Percentiles rank a stretch among this genome's conserved stretches.
Evolutionary conservation across 2,113 vertebrate species (phyloP).

Genomic region (Xenopus laevis): DNA sequence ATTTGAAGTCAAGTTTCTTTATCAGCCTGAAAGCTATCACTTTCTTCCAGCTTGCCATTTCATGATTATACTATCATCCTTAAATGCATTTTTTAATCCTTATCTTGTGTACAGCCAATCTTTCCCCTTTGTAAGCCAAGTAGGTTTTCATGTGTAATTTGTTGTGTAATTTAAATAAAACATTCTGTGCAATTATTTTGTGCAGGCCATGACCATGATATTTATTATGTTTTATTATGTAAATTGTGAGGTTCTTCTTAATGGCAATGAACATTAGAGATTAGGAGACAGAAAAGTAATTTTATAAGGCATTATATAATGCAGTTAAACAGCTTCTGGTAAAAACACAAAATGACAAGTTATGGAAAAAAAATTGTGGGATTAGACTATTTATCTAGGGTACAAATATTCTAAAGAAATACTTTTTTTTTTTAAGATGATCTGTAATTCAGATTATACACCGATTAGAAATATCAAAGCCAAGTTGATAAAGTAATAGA

Average conservation of each 20-base stretch:
- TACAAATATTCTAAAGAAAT: background rate
- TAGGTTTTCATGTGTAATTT: too few relatives aligned
- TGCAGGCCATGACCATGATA: background rate
- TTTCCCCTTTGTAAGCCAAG: slow-evolving; percentile 29
- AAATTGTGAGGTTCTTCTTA: slow-evolving; percentile 30
- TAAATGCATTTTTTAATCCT: slow-evolving; percentile 41
- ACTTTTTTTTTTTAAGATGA: too few relatives aligned
- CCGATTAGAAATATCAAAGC: too few relatives aligned
- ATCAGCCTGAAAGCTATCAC: slow-evolving; percentile 45
- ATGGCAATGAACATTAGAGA: slow-evolving; percentile 19
- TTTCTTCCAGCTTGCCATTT: slow-evolving; percentile 39
- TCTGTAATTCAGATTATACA: too few relatives aligned
- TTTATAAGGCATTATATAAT: slow-evolving; percentile 32
- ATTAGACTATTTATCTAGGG: slow-evolving; percentile 22
- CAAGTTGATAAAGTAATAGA: too few relatives aligned
- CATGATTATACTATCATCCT: slow-evolving; percentile 38
- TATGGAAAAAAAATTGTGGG: background rate
- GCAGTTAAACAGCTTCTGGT: slow-evolving; percentile 7
- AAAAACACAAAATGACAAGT: slow-evolving; percentile 2
- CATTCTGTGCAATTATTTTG: background rate
- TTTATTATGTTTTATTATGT: slow-evolving; percentile 33
- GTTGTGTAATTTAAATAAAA: slow-evolving; percentile 11
- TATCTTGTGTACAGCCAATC: slow-evolving; percentile 43
- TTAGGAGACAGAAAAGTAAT: background rate
- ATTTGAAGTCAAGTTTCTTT: slow-evolving; percentile 43